Evolutionary conservation across 2,888 invertebrate species (phyloP).

Genomic region (Orthosia incerta): DNA sequence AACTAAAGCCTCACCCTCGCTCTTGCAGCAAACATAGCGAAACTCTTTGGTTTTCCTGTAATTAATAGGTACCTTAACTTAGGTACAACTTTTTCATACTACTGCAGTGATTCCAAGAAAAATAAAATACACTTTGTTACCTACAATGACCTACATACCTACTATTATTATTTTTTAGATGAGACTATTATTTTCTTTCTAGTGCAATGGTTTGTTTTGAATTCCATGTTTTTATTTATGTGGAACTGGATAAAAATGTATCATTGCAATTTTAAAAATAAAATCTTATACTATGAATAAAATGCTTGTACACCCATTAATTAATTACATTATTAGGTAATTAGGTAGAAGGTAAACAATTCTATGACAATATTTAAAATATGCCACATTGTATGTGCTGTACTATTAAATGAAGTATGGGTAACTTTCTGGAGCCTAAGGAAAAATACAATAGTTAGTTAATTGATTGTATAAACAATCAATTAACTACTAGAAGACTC

Average conservation of each 20-base stretch:
- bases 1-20: background rate
- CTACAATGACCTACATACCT: too few species aligned
- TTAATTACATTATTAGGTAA: slow-evolving; percentile 16
- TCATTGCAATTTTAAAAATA: background rate
- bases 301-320: background rate
- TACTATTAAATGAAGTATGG: too few species aligned
- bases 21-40: background rate
- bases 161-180: background rate
- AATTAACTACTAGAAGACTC: too few species aligned
- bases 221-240: background rate
- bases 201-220: background rate
- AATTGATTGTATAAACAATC: slow-evolving; percentile 3
- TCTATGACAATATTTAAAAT: slow-evolving; percentile 5
- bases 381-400: too few species aligned
- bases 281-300: slow-evolving; percentile 8
- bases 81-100: background rate
- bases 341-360: slow-evolving; percentile 30
- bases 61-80: background rate
- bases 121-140: background rate
- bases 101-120: background rate
- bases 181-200: background rate
- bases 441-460: background rate
- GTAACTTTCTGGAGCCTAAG: background rate
- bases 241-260: background rate
- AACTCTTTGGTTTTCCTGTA: slow-evolving; percentile 22